Conservation (phyloP, 2,888 invertebrate genomes). For the Patella ulyssiponensis region DNA sequence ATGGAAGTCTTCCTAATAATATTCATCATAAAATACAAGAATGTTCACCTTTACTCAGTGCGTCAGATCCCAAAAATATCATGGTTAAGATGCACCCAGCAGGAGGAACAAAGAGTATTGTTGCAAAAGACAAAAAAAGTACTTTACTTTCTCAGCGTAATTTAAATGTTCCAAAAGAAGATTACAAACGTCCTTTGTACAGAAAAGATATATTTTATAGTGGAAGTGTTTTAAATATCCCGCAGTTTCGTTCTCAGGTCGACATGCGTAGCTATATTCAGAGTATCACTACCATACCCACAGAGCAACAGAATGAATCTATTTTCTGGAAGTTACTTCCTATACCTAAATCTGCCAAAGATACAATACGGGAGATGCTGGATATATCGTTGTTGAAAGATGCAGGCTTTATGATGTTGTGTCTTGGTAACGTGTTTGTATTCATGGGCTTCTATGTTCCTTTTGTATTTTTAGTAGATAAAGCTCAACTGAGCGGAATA, state of each 20-base stretch:
- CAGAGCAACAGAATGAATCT: constrained; percentile 46
- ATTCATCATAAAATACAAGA: constrained; percentile 32
- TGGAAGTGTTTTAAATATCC: constrained; percentile 92
- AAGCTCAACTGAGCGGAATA: constrained; percentile 46
- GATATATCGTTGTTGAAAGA: constrained; percentile 90
- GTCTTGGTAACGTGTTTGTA: constrained; percentile 82
- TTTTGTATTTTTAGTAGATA: constrained; percentile 56
- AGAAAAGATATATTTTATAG: constrained; percentile 98
- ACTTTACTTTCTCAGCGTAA: constrained; percentile 6
- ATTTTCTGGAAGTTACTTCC: constrained; percentile 45
- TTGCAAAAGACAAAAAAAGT: background rate
- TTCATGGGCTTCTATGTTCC: constrained; percentile 63
- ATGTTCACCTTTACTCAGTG: constrained; percentile 25
- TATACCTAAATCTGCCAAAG: constrained; percentile 70
- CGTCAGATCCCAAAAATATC: constrained; percentile 16
- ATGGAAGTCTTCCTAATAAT: constrained; percentile 36
- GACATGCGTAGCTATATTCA: constrained; percentile 91
- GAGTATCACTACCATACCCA: constrained; percentile 89
- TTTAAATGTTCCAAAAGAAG: constrained; percentile 50
- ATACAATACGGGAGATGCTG: constrained; percentile 85
- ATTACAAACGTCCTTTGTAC: constrained; percentile 83
- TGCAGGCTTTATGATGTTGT: constrained; percentile 91
- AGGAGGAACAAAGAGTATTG: constrained; percentile 19
- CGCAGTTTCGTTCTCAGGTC: constrained; percentile 87
- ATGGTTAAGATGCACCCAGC: constrained; percentile 13